Evolutionary conservation across 2,797 vertebrate species (phyloP).

Genomic region (Halcyon leucocephala): DNA sequence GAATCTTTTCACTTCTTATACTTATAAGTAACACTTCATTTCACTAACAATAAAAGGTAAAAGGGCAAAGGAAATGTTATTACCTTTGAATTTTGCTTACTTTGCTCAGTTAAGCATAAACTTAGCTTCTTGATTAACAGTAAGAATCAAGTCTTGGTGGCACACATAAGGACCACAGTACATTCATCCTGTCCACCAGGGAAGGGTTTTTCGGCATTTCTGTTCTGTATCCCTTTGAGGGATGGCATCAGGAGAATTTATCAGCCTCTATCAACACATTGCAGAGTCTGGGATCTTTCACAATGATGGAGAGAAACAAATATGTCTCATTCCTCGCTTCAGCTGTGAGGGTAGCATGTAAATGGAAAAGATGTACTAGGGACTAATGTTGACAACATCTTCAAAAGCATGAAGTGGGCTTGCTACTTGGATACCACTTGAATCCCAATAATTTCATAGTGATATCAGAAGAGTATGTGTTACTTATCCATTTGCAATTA

Average conservation of each 20-base stretch:
- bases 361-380: not conserved
- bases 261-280: accelerated
- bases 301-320: not conserved
- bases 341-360: not conserved
- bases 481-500: too few species aligned
- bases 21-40: not conserved
- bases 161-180: not conserved
- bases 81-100: not conserved
- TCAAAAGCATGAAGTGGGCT: not conserved
- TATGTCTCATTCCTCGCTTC: not conserved
- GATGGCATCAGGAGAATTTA: not conserved
- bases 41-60: not conserved
- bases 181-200: not conserved
- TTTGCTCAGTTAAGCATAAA: not conserved
- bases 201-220: not conserved
- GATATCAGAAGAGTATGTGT: too few species aligned
- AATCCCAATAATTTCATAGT: too few species aligned
- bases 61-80: not conserved
- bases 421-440: too few species aligned
- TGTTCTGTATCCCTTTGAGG: not conserved
- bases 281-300: not conserved
- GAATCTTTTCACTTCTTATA: not conserved
- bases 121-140: not conserved
- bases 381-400: not conserved
- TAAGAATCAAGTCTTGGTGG: not conserved